phyloP scores from a whole-genome alignment of 2,113 vertebrate genomes.

The Eupsittula cactorum region DNA sequence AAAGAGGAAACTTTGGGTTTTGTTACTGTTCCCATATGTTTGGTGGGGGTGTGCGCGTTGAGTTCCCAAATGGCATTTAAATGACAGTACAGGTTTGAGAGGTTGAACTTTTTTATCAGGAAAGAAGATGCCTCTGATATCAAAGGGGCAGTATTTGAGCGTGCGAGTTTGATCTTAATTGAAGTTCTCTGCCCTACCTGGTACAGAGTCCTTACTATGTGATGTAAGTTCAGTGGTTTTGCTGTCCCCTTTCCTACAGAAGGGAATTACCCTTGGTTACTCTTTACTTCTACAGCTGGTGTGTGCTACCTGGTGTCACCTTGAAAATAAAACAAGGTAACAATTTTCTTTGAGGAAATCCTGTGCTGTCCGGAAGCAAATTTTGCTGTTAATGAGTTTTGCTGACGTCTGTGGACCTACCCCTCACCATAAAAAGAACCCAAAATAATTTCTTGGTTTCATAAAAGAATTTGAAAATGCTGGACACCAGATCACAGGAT shows the following conservation, averaged over 20 bases:
- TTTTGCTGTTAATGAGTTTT: not conserved
- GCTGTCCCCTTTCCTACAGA: not conserved
- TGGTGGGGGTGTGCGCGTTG: rapidly evolving
- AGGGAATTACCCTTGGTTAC: not conserved
- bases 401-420: not conserved
- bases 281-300: not conserved
- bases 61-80: not conserved
- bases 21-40: not conserved
- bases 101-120: not conserved
- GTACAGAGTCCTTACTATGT: too few species aligned
- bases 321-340: not conserved
- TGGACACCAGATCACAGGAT: not conserved
- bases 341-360: not conserved
- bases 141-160: not conserved
- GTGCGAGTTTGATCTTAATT: not conserved
- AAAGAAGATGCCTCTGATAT: not conserved
- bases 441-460: not conserved
- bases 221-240: too few species aligned
- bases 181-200: not conserved
- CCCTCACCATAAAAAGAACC: not conserved
- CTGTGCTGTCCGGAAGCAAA: not conserved
- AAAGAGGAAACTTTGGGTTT: not conserved
- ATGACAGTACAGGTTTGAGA: not conserved
- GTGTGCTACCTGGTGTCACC: not conserved
- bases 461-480: not conserved